Evolutionary conservation across 2,888 invertebrate genomes (phyloP).

Genomic region (Busseola fusca): DNA sequence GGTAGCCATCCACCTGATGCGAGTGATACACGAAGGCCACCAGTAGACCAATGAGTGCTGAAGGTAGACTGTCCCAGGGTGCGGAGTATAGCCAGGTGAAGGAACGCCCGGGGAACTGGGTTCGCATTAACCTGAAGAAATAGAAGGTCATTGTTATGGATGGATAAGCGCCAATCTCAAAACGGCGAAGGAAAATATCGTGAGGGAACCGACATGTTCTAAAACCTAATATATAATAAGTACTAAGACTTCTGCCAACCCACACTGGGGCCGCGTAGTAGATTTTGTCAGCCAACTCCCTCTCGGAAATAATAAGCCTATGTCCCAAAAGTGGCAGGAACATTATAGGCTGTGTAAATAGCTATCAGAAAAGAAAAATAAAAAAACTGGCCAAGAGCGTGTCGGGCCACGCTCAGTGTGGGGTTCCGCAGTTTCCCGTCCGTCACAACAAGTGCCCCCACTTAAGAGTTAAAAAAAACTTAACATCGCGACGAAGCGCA

Average conservation of each 20-base stretch:
- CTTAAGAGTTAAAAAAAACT: no score
- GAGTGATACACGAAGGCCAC: conserved; percentile 69
- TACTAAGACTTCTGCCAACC: not conserved
- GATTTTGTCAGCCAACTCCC: not conserved
- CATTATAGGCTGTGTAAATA: not conserved
- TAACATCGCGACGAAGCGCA: no score
- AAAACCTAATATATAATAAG: not conserved
- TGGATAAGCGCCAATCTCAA: not conserved
- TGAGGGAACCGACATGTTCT: not conserved
- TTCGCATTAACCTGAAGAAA: conserved; percentile 67
- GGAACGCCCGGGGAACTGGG: conserved; percentile 66
- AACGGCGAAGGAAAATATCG: not conserved
- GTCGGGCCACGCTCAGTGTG: no score
- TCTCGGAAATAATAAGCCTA: not conserved
- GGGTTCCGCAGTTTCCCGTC: no score
- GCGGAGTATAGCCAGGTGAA: conserved; percentile 75
- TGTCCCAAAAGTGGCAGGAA: not conserved
- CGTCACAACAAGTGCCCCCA: no score
- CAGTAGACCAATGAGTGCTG: conserved; percentile 72
- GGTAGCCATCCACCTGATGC: conserved; percentile 62
- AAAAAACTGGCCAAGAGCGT: no score
- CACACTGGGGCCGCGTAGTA: not conserved
- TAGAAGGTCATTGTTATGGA: not conserved
- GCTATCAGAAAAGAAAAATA: not conserved
- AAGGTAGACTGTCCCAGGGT: conserved; percentile 78